phyloP scores from a whole-genome alignment of 2,888 invertebrate genomes.

The Platynereis dumerilii region DNA sequence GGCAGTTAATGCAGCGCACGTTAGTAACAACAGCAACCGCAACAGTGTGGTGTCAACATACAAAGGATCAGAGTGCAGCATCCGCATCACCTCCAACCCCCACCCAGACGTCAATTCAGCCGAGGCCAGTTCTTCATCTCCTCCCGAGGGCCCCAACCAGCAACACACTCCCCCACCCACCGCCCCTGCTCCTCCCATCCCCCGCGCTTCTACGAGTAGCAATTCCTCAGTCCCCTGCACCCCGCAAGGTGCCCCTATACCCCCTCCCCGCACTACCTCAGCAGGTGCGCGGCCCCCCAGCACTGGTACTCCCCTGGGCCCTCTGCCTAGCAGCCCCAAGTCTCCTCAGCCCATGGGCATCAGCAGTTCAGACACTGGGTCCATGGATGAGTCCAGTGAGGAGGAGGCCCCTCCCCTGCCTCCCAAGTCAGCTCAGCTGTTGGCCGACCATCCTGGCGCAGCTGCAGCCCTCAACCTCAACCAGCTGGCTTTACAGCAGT shows the following conservation, averaged over 20 bases:
- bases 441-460: background rate
- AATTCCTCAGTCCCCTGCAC: no score
- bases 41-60: slow-evolving; percentile 59
- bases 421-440: background rate
- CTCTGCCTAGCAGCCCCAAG: background rate
- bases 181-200: slow-evolving; percentile 9
- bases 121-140: slow-evolving; percentile 1
- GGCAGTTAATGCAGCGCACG: slow-evolving; percentile 35
- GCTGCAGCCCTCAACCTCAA: slow-evolving; percentile 19
- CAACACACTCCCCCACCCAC: background rate
- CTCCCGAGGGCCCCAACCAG: slow-evolving; percentile 13
- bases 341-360: background rate
- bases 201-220: slow-evolving; percentile 10
- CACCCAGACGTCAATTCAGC: slow-evolving; percentile 14
- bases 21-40: slow-evolving; percentile 68
- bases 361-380: slow-evolving; percentile 10
- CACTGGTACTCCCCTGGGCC: slow-evolving; percentile 1
- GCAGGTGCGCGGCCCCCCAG: background rate
- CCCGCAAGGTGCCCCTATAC: slow-evolving; percentile 1
- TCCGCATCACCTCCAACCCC: slow-evolving; percentile 63
- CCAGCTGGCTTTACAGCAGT: background rate
- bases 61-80: slow-evolving; percentile 64
- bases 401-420: slow-evolving; percentile 19
- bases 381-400: slow-evolving; percentile 15
- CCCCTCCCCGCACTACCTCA: slow-evolving; percentile 11